Evolutionary conservation across 2,888 invertebrate species (phyloP).

Genomic region (Watsonalla binaria): DNA sequence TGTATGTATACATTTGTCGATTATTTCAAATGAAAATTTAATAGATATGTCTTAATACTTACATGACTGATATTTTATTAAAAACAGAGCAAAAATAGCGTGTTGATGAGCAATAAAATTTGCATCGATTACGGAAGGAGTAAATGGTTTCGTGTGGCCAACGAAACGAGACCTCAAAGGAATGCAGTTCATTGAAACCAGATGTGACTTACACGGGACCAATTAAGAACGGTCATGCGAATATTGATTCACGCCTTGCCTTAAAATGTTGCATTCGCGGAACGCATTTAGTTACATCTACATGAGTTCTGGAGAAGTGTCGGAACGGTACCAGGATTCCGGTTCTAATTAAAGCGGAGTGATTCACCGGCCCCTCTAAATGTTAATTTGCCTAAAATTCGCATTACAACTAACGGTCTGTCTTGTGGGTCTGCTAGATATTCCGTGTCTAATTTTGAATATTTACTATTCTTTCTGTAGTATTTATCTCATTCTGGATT

Average conservation of each 20-base stretch:
- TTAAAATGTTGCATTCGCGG: slow-evolving; percentile 56
- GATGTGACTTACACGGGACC: slow-evolving; percentile 20
- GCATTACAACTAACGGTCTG: slow-evolving; percentile 48
- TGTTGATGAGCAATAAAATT: slow-evolving; percentile 39
- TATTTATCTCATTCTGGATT: too few relatives aligned
- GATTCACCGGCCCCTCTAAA: slow-evolving; percentile 51
- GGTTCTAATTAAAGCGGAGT: slow-evolving; percentile 65
- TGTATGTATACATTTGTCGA: too few relatives aligned
- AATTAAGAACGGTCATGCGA: slow-evolving; percentile 26
- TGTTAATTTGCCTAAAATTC: slow-evolving; percentile 64
- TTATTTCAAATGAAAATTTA: too few relatives aligned
- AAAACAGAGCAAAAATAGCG: slow-evolving; percentile 25
- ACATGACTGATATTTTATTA: too few relatives aligned
- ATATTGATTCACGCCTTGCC: slow-evolving; percentile 42
- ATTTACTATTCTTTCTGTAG: too few relatives aligned
- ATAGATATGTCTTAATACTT: too few relatives aligned
- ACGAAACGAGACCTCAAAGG: slow-evolving; percentile 22
- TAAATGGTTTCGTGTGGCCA: slow-evolving; percentile 22
- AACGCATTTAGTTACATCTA: slow-evolving; percentile 52
- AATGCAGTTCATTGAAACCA: slow-evolving; percentile 16
- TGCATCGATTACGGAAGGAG: slow-evolving; percentile 39
- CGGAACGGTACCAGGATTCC: slow-evolving; percentile 60
- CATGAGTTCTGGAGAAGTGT: slow-evolving; percentile 43
- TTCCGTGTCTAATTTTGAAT: slow-evolving; percentile 17
- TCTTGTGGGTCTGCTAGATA: slow-evolving; percentile 30